A percentile compares a stretch with the other conserved stretches of the same genome.
Conservation (phyloP, 1,140 invertebrate species). For the Pseudomyrmex dendroicus region DNA sequence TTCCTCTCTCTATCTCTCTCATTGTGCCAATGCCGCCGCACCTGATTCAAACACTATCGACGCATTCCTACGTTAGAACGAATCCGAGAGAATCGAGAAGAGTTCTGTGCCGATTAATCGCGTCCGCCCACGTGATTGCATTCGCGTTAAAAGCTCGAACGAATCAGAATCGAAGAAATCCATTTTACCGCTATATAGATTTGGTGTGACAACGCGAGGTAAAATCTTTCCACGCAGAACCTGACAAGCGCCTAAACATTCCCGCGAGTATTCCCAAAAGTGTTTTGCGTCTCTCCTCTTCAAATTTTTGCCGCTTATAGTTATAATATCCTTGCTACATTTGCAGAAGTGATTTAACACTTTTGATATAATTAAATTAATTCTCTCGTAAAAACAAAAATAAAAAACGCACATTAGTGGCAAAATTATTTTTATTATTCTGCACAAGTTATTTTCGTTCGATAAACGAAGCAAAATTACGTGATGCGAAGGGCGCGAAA, state of each 20-base stretch:
- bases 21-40: neutral
- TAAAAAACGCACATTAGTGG: too few relatives aligned
- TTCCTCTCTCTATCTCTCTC: neutral
- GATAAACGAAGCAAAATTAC: conserved; percentile 6
- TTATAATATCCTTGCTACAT: conserved; percentile 7
- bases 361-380: too few relatives aligned
- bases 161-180: conserved; percentile 16
- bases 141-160: conserved; percentile 49
- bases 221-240: neutral
- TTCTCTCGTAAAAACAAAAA: too few relatives aligned
- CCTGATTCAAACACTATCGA: conserved; percentile 45
- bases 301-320: neutral
- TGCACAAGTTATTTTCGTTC: neutral
- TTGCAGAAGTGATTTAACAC: neutral
- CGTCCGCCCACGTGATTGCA: conserved; percentile 28
- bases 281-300: neutral
- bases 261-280: neutral
- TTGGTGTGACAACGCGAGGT: conserved; percentile 22
- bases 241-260: conserved; percentile 9
- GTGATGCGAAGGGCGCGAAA: neutral
- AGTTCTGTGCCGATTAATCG: conserved; percentile 34
- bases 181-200: conserved; percentile 27
- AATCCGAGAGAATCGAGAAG: conserved; percentile 29
- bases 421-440: conserved; percentile 33
- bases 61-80: conserved; percentile 38